A percentile compares a stretch with the other conserved stretches of the same genome.
phyloP scores from a whole-genome alignment of 2,113 vertebrate genomes.

The human (Homo sapiens) region DNA sequence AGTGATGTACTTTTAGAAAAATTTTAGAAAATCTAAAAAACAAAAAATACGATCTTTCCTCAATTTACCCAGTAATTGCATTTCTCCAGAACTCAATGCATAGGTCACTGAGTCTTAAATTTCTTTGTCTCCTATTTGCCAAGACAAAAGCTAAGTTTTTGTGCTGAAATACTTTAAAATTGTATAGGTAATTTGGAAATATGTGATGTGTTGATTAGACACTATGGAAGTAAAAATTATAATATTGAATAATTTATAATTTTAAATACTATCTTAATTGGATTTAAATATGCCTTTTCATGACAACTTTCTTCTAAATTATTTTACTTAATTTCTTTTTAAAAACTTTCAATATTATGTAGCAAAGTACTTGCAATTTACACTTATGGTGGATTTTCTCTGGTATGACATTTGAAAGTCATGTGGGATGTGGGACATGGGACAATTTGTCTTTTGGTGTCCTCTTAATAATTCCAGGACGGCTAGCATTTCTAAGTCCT shows the following conservation, averaged over 20 bases:
- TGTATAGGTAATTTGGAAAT: not conserved
- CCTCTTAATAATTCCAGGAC: not conserved
- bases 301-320: not conserved
- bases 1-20: not conserved
- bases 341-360: not conserved
- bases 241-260: not conserved
- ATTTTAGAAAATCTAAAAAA: not conserved
- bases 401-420: not conserved
- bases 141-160: not conserved
- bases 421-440: not conserved
- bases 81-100: not conserved
- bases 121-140: not conserved
- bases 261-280: not conserved
- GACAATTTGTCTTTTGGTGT: not conserved
- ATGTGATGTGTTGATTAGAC: not conserved
- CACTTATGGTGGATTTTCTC: not conserved
- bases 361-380: not conserved
- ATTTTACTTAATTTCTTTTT: not conserved
- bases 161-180: not conserved
- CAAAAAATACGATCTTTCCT: not conserved
- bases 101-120: not conserved
- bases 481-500: not conserved
- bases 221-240: not conserved
- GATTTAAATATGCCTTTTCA: not conserved
- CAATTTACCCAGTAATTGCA: not conserved